Evolutionary conservation across 2,797 vertebrate genomes (phyloP).

Genomic region (Brachymystax lenok): DNA sequence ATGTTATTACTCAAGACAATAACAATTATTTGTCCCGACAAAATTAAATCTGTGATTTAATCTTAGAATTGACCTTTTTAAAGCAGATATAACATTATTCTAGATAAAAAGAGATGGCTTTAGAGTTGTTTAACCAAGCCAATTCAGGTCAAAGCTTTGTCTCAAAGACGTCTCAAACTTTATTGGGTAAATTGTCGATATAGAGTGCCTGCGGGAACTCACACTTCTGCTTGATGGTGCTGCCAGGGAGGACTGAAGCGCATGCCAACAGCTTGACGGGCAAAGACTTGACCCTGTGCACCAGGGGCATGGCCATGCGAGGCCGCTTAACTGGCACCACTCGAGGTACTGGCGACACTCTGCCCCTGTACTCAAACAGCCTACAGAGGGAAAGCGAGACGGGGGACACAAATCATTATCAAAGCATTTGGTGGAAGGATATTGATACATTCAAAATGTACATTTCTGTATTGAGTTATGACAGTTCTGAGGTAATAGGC

Average conservation of each 20-base stretch:
- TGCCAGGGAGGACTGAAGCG: slow-evolving; percentile 75
- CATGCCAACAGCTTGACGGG: slow-evolving; percentile 86
- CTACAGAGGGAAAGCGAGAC: slow-evolving; percentile 58
- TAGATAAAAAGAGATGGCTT: not conserved
- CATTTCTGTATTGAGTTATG: no score
- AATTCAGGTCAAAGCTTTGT: not conserved
- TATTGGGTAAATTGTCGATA: not conserved
- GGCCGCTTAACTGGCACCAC: slow-evolving; percentile 87
- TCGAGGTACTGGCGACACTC: slow-evolving; percentile 84
- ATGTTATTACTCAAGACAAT: not conserved
- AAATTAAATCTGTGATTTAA: not conserved
- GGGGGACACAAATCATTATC: not conserved
- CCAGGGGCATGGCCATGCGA: slow-evolving; percentile 83
- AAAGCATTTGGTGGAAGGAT: not conserved
- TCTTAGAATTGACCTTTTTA: not conserved
- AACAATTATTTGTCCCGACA: not conserved
- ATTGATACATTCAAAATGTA: not conserved
- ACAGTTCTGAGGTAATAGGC: no score
- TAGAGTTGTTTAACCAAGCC: not conserved
- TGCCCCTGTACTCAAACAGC: slow-evolving; percentile 87
- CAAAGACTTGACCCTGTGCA: slow-evolving; percentile 85
- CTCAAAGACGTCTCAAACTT: not conserved
- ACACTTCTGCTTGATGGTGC: slow-evolving; percentile 84
- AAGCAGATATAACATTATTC: not conserved
- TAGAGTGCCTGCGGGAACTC: slow-evolving; percentile 56